These are phyloP conservation scores for Spisula subtruncata DNA, from an alignment of 2,888 invertebrate species.

Conservation along the genomic window DNA sequence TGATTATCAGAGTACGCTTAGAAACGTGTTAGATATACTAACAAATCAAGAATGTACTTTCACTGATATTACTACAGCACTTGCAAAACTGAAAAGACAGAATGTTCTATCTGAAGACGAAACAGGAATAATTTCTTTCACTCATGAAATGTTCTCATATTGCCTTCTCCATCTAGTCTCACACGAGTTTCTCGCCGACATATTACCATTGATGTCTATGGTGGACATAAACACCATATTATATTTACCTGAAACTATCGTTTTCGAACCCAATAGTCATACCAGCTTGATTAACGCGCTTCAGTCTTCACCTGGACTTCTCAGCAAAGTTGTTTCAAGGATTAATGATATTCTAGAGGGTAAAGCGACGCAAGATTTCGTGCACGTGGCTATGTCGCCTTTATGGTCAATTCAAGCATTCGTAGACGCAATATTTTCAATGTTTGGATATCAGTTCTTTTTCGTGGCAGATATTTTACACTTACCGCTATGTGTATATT, in stretches of 20 bases:
- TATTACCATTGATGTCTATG: neutral
- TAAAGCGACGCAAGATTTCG: neutral
- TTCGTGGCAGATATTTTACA: constrained; percentile 37
- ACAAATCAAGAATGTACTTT: neutral
- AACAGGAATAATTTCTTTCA: constrained; percentile 25
- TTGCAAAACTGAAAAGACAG: constrained; percentile 30
- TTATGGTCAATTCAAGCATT: constrained; percentile 56
- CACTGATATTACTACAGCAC: constrained; percentile 4
- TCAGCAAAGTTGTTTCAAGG: constrained; percentile 11
- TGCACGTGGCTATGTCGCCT: constrained; percentile 34
- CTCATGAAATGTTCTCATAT: neutral
- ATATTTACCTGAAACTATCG: neutral
- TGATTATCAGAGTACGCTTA: neutral
- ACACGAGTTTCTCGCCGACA: neutral
- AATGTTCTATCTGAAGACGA: constrained; percentile 32
- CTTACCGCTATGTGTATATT: constrained; percentile 31
- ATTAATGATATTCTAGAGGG: constrained; percentile 34
- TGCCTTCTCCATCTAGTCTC: neutral
- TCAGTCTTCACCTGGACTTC: neutral
- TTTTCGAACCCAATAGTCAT: neutral
- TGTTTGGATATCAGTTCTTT: constrained; percentile 55
- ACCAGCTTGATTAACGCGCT: neutral
- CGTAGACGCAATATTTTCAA: constrained; percentile 39
- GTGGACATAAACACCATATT: neutral
- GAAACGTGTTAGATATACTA: constrained; percentile 2